Percentiles rank a stretch among this genome's conserved stretches.
Conservation (phyloP, 2,113 vertebrate species). For the Sisor rabdophorus region DNA sequence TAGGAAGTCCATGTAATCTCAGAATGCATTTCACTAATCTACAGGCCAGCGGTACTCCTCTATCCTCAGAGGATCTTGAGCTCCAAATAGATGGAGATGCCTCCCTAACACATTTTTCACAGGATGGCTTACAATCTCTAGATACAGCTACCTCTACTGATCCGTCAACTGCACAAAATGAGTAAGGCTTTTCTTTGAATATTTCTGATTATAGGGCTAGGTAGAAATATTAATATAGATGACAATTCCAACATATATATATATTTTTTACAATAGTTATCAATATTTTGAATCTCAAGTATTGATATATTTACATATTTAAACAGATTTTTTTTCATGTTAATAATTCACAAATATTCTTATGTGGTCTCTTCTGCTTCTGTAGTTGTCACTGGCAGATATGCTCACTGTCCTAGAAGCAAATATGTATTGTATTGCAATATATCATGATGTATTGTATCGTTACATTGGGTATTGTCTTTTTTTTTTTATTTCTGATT, state of each 20-base stretch:
- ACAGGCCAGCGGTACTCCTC: conserved; percentile 75
- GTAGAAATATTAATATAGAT: too few species aligned
- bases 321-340: too few species aligned
- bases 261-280: too few species aligned
- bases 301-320: too few species aligned
- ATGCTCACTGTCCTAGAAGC: too few species aligned
- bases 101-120: conserved; percentile 84
- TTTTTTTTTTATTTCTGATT: background rate
- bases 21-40: conserved; percentile 68
- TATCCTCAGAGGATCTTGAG: conserved; percentile 81
- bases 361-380: too few species aligned
- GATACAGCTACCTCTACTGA: conserved; percentile 76
- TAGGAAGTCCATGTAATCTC: conserved; percentile 66
- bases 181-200: conserved; percentile 81
- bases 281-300: too few species aligned
- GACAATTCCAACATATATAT: too few species aligned
- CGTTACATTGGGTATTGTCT: conserved; percentile 35
- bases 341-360: too few species aligned
- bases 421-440: too few species aligned
- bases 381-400: too few species aligned
- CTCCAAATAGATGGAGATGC: conserved; percentile 87
- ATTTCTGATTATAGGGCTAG: conserved; percentile 52
- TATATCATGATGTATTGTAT: too few species aligned
- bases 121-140: conserved; percentile 91
- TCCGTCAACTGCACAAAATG: conserved; percentile 81